Evolutionary conservation across 2,797 vertebrate species (phyloP).

Genomic region (Chiropotes sagulatus): DNA sequence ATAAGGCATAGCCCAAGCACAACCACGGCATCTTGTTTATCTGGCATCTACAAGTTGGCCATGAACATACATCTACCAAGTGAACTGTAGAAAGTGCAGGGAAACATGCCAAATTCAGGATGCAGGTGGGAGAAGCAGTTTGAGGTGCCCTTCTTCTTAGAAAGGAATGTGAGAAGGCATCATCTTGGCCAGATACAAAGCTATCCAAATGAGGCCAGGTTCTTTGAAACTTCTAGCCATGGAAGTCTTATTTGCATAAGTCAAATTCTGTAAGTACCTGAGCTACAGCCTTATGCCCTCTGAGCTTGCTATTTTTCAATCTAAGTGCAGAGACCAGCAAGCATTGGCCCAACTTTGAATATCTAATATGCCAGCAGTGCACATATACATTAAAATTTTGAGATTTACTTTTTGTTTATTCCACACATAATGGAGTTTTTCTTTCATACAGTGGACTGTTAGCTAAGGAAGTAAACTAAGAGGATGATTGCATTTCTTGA

Average conservation of each 20-base stretch:
- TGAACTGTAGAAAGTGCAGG: not conserved
- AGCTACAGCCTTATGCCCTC: not conserved
- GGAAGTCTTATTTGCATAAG: not conserved
- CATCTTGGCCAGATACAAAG: not conserved
- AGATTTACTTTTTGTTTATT: not conserved
- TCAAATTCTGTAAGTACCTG: not conserved
- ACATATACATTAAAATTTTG: not conserved
- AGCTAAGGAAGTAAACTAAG: not conserved
- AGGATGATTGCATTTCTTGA: not conserved
- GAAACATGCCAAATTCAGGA: not conserved
- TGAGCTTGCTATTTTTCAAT: not conserved
- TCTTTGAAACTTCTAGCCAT: not conserved
- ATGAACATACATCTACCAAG: not conserved
- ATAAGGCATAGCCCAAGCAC: not conserved
- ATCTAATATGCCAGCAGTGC: not conserved
- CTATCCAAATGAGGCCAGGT: not conserved
- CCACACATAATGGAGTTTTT: not conserved
- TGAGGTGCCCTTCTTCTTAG: not conserved
- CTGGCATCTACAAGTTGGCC: not conserved
- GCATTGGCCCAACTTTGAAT: not conserved
- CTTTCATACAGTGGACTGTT: slow-evolving; percentile 23
- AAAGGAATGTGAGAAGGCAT: not conserved
- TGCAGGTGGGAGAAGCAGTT: not conserved
- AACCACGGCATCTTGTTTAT: not conserved
- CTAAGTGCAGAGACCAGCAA: not conserved